A percentile compares a stretch with the other conserved stretches of the same genome.
phyloP scores from a whole-genome alignment of 2,113 vertebrate genomes.

The Leucosticte australis region DNA sequence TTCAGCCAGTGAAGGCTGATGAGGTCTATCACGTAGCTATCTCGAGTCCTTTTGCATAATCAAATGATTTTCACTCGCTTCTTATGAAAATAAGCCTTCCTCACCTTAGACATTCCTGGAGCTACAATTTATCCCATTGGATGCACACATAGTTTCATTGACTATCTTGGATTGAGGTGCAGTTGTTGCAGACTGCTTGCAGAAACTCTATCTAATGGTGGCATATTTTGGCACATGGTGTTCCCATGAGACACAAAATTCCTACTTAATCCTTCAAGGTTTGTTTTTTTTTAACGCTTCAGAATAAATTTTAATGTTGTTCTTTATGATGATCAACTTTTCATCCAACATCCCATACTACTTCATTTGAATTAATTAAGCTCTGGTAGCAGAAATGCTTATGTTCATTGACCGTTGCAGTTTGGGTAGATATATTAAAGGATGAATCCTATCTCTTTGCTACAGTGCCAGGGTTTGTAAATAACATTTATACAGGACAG shows the following conservation, averaged over 20 bases:
- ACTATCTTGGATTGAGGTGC: neutral
- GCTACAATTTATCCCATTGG: neutral
- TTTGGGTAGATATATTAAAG: neutral
- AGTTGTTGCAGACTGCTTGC: neutral
- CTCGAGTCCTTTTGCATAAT: neutral
- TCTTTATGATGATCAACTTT: neutral
- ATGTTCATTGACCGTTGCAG: neutral
- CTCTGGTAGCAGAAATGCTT: neutral
- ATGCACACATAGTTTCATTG: neutral
- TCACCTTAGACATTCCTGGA: neutral
- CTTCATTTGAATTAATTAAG: neutral
- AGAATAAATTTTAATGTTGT: neutral
- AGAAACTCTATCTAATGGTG: neutral
- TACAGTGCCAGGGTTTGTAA: neutral
- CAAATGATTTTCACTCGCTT: neutral
- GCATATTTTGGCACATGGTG: neutral
- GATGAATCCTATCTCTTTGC: fast-evolving
- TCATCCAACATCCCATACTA: neutral
- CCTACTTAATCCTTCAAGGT: neutral
- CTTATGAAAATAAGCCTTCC: neutral
- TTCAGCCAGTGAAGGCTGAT: neutral
- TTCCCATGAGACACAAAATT: neutral
- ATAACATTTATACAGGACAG: neutral
- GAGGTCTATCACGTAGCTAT: neutral
- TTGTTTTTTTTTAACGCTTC: neutral